Conservation (phyloP, 2,888 invertebrate genomes). For the Julus scandinavius region DNA sequence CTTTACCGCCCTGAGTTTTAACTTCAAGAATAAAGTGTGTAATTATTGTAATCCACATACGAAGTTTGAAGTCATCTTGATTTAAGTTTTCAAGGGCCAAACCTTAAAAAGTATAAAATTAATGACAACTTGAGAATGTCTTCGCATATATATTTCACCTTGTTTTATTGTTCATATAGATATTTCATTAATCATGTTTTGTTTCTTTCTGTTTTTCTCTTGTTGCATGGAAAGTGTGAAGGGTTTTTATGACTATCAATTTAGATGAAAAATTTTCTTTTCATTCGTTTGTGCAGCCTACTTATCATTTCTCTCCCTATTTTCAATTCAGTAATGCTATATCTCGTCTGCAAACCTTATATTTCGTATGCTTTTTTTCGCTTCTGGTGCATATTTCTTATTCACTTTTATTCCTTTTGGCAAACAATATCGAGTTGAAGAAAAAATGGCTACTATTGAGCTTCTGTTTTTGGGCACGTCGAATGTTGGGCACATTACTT, state of each 20-base stretch:
- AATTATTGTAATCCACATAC: background rate
- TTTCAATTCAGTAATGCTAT: constrained; percentile 38
- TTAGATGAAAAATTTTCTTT: constrained; percentile 39
- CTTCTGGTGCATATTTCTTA: constrained; percentile 24
- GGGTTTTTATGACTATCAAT: constrained; percentile 29
- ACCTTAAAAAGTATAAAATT: background rate
- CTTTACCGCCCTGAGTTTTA: too few relatives aligned
- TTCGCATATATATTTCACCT: constrained; percentile 8
- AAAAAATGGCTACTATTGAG: background rate
- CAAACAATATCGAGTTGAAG: constrained; percentile 3
- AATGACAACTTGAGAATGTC: background rate
- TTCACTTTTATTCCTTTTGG: constrained; percentile 21
- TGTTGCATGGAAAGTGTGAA: constrained; percentile 42
- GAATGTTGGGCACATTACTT: background rate
- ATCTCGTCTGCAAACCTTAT: constrained; percentile 23
- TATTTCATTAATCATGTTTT: constrained; percentile 39
- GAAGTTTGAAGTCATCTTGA: background rate
- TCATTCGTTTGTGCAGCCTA: constrained; percentile 20
- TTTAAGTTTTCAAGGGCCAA: constrained; percentile 2
- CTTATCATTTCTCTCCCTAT: constrained; percentile 15
- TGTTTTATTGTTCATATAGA: constrained; percentile 35
- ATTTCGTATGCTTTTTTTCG: background rate
- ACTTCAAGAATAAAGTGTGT: too few relatives aligned
- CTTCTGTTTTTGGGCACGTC: background rate
- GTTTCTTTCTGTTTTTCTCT: background rate